Evolutionary conservation across 2,888 invertebrate genomes (phyloP), one percentile per base, ranked within the genome.

Genomic region (Parnassius mnemosyne): DNA sequence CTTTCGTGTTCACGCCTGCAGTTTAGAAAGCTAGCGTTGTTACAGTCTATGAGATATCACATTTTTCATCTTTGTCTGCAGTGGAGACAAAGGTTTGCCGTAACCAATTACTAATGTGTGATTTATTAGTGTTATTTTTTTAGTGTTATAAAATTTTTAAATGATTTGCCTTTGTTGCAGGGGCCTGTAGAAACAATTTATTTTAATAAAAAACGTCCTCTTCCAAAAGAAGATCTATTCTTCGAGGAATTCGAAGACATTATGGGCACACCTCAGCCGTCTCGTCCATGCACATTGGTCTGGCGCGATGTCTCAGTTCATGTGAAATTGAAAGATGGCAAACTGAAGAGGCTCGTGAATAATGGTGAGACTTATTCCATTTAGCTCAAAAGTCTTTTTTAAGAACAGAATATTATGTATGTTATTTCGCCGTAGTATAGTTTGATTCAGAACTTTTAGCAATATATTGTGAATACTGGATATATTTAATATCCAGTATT

Each of bases 231-330:
- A 57, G 81, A 80, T 59, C 84, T 85, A 20, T 71, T 79, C 9
- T 84, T 78, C 61, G 80, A 84, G 0, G 90, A 89, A 64, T 83
- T 89, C 20, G 90, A 90, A 63, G 90, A 87, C 60, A 75, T 85
- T 1, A 66, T 91, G 93, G 93, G 93, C n/a, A 84, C 70, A 78
- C 93, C 79, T 82, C 92, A 81, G 92, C 92, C 80, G 91, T 73
- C 92, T 16, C 92, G 92, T 64, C 93, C 94, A 53, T 95, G 95
- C 56, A 96, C 96, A 0, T 85, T 97, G 43, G 95, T 95, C 0
- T 97, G 97, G 97, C 92, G 94, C 54, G 95, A 97, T 77, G 84
- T 97, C 0, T 94, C 94, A 49, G 95, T 96, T 1, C 96, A 95
- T 72, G 94, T 94, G 69, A 92, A 77, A 70, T 81, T 74, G 62